Evolutionary conservation across 2,797 vertebrate genomes (phyloP), one percentile per base, ranked within the genome.

Genomic region (Chloroceryle inda): DNA sequence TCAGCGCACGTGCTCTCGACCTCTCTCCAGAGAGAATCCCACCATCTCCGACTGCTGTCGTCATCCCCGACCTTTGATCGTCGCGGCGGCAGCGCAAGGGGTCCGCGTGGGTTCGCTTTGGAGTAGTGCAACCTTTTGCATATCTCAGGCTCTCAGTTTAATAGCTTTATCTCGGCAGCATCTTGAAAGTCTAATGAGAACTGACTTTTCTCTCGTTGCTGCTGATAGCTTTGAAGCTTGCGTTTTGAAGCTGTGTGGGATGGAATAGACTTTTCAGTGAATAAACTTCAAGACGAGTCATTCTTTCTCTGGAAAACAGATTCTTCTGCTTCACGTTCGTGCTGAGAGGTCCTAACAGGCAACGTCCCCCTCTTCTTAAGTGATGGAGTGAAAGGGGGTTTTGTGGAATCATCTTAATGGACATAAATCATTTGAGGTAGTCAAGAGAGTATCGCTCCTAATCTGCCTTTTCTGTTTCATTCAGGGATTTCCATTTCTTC

Each of bases 401-500:
- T 75, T 31, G 11, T 20, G 35, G 45, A 76, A 33, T 87, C 64
- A 67, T 76, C 49, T 27, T 63, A 58, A 92, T 26, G 88, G 73
- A 27, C 87, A 56, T 1, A 67, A 90, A 50, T 82, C 33, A 74
- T 59, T 63, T 12, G 47, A 14, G 5, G 33, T 53, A 2, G 53
- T 80, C 82, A 82, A 83, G 82, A 75, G 42, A 58, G 35, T 47
- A 35, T 63, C 72, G 21, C 38, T 84, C 27, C 75, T 96, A 83
- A 93, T 92, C 82, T 89, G 62, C 74, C 72, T 86, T 74, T 72
- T 75, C 66, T 74, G 33, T 76, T 85, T 59, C 5, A 0, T 91
- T 64, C 56, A 17, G 56, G 68, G 81, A 85, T 89, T 93, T 94
- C 44, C 71, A 4, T 74, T 95, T 89, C 78, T 86, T 87, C 56